A percentile compares a stretch with the other conserved stretches of the same genome.
Evolutionary conservation across 1,140 invertebrate species (phyloP).

Genomic region (Hylyphantes graminicola): DNA sequence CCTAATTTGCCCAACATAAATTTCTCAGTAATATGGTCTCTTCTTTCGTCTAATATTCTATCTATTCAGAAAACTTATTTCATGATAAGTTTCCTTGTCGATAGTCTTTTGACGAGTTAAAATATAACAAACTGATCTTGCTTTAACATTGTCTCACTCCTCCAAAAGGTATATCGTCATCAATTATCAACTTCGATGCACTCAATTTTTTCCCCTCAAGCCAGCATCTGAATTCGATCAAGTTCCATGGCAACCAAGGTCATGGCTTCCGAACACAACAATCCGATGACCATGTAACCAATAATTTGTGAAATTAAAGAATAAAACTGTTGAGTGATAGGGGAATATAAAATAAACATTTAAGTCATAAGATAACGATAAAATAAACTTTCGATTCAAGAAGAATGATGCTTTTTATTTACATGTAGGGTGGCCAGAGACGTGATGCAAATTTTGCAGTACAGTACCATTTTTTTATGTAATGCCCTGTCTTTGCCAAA

Average conservation of each 20-base stretch:
- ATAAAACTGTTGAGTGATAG: not conserved
- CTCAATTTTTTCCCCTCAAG: not conserved
- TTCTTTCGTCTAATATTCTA: too few species aligned
- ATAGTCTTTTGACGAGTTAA: too few species aligned
- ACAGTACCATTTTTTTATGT: too few species aligned
- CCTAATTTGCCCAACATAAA: too few species aligned
- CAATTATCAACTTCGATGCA: conserved; percentile 25
- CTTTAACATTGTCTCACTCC: too few species aligned
- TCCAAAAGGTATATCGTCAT: conserved; percentile 12
- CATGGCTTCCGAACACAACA: conserved; percentile 8
- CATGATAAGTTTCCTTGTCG: too few species aligned
- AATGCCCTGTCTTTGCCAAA: too few species aligned
- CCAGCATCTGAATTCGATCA: conserved; percentile 41
- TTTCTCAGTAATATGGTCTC: too few species aligned
- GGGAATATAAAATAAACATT: too few species aligned
- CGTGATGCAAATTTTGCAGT: not conserved
- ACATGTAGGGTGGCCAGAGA: too few species aligned
- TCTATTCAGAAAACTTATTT: too few species aligned
- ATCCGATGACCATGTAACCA: not conserved
- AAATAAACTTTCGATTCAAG: not conserved
- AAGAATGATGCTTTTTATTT: not conserved
- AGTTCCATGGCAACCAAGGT: conserved; percentile 43
- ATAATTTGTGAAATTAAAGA: not conserved
- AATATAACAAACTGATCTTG: too few species aligned
- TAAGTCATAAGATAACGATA: not conserved